Percentiles rank a stretch among this genome's conserved stretches.
Evolutionary conservation across 1,140 invertebrate genomes (phyloP).

Genomic region (Gonatopus flavifemur): DNA sequence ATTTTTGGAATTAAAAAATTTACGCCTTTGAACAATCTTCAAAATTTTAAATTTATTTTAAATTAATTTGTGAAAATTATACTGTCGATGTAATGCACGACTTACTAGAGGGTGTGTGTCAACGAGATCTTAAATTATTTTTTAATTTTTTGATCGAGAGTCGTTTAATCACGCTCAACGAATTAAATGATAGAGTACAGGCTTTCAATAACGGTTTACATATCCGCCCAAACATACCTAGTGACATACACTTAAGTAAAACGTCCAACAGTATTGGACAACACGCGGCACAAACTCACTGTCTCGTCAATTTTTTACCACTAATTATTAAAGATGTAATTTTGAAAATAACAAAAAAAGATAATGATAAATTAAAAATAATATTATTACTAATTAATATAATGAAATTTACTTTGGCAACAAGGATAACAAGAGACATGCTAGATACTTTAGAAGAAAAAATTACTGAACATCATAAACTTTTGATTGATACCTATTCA

Average conservation of each 20-base stretch:
- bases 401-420: slow-evolving; percentile 16
- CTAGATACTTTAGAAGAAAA: slow-evolving; percentile 11
- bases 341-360: neutral
- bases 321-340: slow-evolving; percentile 19
- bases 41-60: slow-evolving; percentile 23
- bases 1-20: slow-evolving; percentile 5
- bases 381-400: slow-evolving; percentile 14
- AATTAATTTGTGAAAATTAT: slow-evolving; percentile 17
- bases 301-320: slow-evolving; percentile 16
- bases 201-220: slow-evolving; percentile 21
- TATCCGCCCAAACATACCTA: slow-evolving; percentile 17
- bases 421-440: slow-evolving; percentile 15
- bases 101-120: slow-evolving; percentile 22
- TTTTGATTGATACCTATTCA: slow-evolving; percentile 8
- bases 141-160: slow-evolving; percentile 12
- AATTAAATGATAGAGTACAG: slow-evolving; percentile 19
- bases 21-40: slow-evolving; percentile 17
- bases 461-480: slow-evolving; percentile 16
- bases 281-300: slow-evolving; percentile 7
- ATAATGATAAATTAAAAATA: slow-evolving; percentile 2
- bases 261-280: slow-evolving; percentile 8
- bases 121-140: slow-evolving; percentile 21
- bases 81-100: slow-evolving; percentile 21
- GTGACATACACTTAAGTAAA: slow-evolving; percentile 11
- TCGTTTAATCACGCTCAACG: slow-evolving; percentile 11